Base-by-base conservation (phyloP, 2,888 invertebrate genomes). In the Pyrochroa serraticornis region DNA sequence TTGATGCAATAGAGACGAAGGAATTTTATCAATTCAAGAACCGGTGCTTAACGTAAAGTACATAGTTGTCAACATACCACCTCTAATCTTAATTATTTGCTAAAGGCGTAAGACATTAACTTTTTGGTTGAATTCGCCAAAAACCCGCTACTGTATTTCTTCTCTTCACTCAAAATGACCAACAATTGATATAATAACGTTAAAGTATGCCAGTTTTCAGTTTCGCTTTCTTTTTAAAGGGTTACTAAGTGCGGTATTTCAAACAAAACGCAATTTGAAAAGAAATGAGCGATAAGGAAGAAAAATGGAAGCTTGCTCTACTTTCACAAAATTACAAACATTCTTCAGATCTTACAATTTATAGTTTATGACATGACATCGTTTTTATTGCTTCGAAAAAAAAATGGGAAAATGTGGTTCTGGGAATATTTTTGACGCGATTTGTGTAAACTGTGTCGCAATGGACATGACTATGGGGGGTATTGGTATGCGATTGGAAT, bases 401-500 rank as follows among this genome's bases (percentile, higher is more conserved):
- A n/a, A 9, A 9, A 3, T 35, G 9, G n/a, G 3, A 9, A 35
- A 35, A 35, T 35, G 6, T 39, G 9, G 7, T 39, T 39, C 8
- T 14, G 12, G 10, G 8, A 39, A 13, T 39, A 39, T 39, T 39
- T 39, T 12, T 9, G 14, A 39, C 2, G 7, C 8, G 13, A 13
- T 8, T n/a, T 43, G 12, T 47, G 34, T 37, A 47, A 47, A 37
- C 62, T 67, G 67, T 67, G 66, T 61, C 63, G 65, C 65, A 58
- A 55, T 54, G 60, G 60, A 62, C 60, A 39, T 39, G 39, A 56
- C 55, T 60, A 64, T 58, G 62, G 65, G 64, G 60, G 65, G 63
- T 63, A 63, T 66, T 63, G 71, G 70, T 68, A 72, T 72, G 73
- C 68, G 70, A 72, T 68, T 67, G 74, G 74, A 74, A 74, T 75